phyloP scores from a whole-genome alignment of 2,113 vertebrate genomes.

The Xerus inauris region DNA sequence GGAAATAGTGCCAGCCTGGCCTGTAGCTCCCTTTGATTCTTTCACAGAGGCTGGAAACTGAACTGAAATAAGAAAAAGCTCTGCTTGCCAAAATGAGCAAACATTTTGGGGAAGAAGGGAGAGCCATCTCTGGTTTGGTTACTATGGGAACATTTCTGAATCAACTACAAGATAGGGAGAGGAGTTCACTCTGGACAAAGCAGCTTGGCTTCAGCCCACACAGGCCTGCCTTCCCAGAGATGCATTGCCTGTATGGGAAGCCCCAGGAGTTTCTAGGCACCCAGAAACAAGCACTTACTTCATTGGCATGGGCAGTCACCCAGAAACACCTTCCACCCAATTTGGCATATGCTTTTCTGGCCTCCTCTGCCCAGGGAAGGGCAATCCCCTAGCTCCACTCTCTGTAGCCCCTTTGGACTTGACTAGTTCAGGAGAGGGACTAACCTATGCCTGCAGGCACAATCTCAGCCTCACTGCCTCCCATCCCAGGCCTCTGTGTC shows the following conservation, averaged over 20 bases:
- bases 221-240: background rate
- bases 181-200: slow-evolving; percentile 52
- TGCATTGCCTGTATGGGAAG: background rate
- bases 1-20: background rate
- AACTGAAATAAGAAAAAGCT: slow-evolving; percentile 66
- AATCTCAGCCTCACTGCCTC: background rate
- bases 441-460: background rate
- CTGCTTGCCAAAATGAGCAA: slow-evolving; percentile 83
- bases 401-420: no score
- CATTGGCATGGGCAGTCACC: background rate
- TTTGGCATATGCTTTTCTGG: background rate
- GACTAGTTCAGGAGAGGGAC: background rate
- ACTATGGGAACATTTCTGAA: slow-evolving; percentile 83
- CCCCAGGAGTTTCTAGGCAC: background rate
- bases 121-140: slow-evolving; percentile 81
- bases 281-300: background rate
- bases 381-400: background rate
- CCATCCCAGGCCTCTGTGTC: background rate
- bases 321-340: background rate
- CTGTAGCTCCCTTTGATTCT: slow-evolving; percentile 53
- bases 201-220: background rate
- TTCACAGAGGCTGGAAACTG: slow-evolving; percentile 77
- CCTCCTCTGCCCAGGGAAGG: background rate
- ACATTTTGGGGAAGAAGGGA: slow-evolving; percentile 63
- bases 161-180: slow-evolving; percentile 44